These are phyloP conservation scores for Ellobium chinense DNA, from an alignment of 2,888 invertebrate genomes.

Conservation along the genomic window DNA sequence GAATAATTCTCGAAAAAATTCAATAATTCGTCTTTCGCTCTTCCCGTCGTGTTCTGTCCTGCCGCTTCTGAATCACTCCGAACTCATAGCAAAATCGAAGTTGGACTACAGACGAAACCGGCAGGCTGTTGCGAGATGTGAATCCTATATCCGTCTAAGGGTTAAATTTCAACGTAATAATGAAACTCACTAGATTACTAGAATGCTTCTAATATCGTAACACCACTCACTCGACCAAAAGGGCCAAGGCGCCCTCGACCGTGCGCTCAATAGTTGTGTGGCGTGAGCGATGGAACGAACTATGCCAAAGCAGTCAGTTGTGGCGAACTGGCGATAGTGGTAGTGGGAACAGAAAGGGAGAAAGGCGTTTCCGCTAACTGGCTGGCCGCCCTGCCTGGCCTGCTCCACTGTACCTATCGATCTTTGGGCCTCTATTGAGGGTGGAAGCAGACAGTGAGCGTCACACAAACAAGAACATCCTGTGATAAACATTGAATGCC, in stretches of 20 bases:
- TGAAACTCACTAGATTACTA: no score
- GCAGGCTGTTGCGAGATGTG: background rate
- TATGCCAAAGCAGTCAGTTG: background rate
- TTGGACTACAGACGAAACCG: background rate
- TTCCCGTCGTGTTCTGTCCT: background rate
- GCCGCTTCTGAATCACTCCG: background rate
- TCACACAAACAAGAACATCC: background rate
- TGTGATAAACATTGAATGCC: background rate
- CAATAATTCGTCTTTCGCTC: constrained; percentile 4
- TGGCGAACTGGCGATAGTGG: no score
- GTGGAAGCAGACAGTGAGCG: background rate
- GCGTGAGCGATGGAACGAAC: background rate
- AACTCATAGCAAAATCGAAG: no score
- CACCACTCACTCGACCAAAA: background rate
- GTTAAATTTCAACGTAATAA: background rate
- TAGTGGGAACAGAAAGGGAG: background rate
- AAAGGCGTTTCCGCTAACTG: background rate
- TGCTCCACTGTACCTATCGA: background rate
- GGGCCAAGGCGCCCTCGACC: background rate
- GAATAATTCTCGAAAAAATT: constrained; percentile 25
- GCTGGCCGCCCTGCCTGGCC: background rate
- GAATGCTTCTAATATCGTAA: background rate
- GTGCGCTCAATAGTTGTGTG: background rate
- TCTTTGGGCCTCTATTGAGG: background rate
- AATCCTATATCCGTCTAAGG: background rate